Percentiles rank a stretch among this genome's conserved stretches.
Evolutionary conservation across 2,888 invertebrate genomes (phyloP).

Genomic region (Entomobrya proxima): DNA sequence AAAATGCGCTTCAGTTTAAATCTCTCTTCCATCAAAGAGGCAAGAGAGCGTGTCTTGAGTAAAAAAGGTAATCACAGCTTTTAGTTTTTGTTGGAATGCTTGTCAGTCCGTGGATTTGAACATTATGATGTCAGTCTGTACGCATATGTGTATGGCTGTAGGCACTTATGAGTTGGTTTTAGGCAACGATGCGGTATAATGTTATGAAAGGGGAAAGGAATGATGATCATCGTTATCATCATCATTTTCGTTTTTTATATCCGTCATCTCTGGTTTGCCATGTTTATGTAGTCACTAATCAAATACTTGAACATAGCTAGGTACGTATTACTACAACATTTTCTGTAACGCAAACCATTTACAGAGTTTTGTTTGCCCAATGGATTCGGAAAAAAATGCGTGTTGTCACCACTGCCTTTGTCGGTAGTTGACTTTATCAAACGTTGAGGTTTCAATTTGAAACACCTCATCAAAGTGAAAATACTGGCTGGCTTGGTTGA

Average conservation of each 20-base stretch:
- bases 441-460: too few species aligned
- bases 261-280: slow-evolving; percentile 22
- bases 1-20: slow-evolving; percentile 17
- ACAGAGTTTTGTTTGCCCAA: too few species aligned
- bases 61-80: slow-evolving; percentile 50
- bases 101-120: neutral
- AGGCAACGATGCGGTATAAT: neutral
- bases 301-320: too few species aligned
- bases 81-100: slow-evolving; percentile 44
- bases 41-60: slow-evolving; percentile 46
- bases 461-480: too few species aligned
- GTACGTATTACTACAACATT: too few species aligned
- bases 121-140: neutral
- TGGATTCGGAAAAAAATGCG: too few species aligned
- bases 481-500: too few species aligned
- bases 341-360: too few species aligned
- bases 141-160: neutral
- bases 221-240: slow-evolving; percentile 15
- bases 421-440: too few species aligned
- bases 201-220: neutral
- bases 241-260: slow-evolving; percentile 12
- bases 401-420: too few species aligned
- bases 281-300: too few species aligned
- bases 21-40: slow-evolving; percentile 46
- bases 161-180: neutral